These are phyloP conservation scores for Tethea ocularis DNA, from an alignment of 2,888 invertebrate genomes.

Conservation along the genomic window DNA sequence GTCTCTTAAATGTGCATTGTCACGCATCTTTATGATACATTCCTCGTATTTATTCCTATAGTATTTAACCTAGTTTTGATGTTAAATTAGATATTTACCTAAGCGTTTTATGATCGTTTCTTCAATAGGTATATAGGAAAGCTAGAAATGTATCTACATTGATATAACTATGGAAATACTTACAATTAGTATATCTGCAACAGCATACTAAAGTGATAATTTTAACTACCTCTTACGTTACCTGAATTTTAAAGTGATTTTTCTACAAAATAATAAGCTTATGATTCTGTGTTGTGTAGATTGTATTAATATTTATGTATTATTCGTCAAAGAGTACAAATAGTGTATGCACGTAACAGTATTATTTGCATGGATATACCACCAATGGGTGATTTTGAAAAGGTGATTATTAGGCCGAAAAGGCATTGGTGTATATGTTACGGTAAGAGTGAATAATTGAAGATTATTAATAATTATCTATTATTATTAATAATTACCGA, in stretches of 20 bases:
- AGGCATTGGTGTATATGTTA: too few species aligned
- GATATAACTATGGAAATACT: not conserved
- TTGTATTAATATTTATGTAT: conserved; percentile 24
- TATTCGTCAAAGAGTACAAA: conserved; percentile 30
- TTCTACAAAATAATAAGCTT: not conserved
- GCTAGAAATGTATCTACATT: not conserved
- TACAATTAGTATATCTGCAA: not conserved
- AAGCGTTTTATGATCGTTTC: not conserved
- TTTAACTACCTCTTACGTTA: conserved; percentile 56
- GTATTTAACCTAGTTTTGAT: not conserved
- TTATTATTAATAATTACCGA: too few species aligned
- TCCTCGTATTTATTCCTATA: conserved; percentile 1
- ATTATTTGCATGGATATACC: conserved; percentile 17
- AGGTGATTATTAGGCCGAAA: too few species aligned
- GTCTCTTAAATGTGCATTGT: too few species aligned
- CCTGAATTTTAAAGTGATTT: conserved; percentile 29
- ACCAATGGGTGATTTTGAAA: not conserved
- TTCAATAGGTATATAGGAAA: not conserved
- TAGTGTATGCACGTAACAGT: conserved; percentile 18
- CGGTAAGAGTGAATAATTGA: too few species aligned
- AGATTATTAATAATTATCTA: too few species aligned
- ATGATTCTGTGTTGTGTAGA: conserved; percentile 18
- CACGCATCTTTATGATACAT: not conserved
- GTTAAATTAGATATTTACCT: not conserved
- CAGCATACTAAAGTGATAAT: conserved; percentile 5